Evolutionary conservation across 2,888 invertebrate species (phyloP), one percentile per base, ranked within the genome.

Genomic region (Tiliacea citrago): DNA sequence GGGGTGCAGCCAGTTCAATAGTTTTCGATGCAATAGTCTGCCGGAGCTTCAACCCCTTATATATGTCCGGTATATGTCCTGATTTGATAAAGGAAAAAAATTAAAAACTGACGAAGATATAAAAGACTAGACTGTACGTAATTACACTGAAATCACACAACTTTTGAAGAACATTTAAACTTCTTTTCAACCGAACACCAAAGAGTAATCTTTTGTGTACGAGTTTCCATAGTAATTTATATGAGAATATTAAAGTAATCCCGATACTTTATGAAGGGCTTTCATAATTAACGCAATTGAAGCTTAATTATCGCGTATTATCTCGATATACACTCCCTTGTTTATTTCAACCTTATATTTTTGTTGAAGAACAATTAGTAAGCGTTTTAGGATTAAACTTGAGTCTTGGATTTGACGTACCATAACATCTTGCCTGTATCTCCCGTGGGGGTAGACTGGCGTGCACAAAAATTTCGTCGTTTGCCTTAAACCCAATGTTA

Each of bases 221-320:
- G 62, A 75, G 63, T 63, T 71, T 65, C 39, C 29, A 47, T 49
- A 18, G n/a, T 29, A 81, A 70, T 70, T 75, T 60, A 63, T 51
- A 63, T 63, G 81, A 68, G 57, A 77, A 68, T 53, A 57, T 66
- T 68, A 68, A 81, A 81, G 39, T 77, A 81, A 81, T 81, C 60
- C 24, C 51, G 57, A 81, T 81, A 53, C 24, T 80, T 76, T 68
- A 53, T 65, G 47, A 68, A 55, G 16, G 47, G 16, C 21, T 73
- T 81, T 76, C 39, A 35, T 61, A 81, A 81, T 81, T 68, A 68
- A 81, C 63, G 65, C 39, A 76, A 68, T 81, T 80, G 57, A 42
- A 21, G 39, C 60, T 66, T 68, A 65, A 81, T 82, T 80, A 81
- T 66, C 60, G 39, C 45, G 16, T 57, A 63, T 68, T 58, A 76